phyloP scores from a whole-genome alignment of 2,113 vertebrate species.

The Myotis lucifugus region DNA sequence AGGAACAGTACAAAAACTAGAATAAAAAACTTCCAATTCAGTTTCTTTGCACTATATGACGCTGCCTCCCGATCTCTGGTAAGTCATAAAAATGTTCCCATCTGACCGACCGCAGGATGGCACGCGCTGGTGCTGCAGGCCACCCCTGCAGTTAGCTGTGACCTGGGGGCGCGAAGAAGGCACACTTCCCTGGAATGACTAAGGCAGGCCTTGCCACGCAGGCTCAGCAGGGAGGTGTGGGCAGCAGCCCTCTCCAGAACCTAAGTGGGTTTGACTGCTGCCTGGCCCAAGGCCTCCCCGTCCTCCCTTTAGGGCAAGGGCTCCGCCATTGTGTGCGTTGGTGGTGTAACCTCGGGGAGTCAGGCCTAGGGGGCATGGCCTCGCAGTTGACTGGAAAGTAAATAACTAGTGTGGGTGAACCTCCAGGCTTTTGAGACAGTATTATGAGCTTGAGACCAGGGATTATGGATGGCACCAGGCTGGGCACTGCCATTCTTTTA shows the following conservation, averaged over 20 bases:
- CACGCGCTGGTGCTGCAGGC: background rate
- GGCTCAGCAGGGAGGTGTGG: background rate
- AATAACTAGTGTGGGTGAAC: background rate
- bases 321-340: background rate
- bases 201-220: background rate
- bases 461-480: conserved; percentile 7
- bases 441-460: conserved; percentile 52
- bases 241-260: background rate
- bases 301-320: background rate
- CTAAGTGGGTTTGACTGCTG: no score
- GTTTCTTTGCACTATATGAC: conserved; percentile 33
- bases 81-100: background rate
- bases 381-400: background rate
- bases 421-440: conserved; percentile 58
- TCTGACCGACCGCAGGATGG: background rate
- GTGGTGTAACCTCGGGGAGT: background rate
- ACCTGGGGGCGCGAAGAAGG: background rate
- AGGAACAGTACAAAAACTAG: background rate
- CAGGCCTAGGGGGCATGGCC: background rate
- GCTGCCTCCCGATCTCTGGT: background rate
- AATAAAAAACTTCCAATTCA: background rate
- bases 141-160: background rate
- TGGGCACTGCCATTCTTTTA: conserved; percentile 34
- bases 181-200: background rate
- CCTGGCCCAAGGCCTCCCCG: fast-evolving